Conservation (phyloP, 2,797 vertebrate species). For the Hydrocynus forskahlii region DNA sequence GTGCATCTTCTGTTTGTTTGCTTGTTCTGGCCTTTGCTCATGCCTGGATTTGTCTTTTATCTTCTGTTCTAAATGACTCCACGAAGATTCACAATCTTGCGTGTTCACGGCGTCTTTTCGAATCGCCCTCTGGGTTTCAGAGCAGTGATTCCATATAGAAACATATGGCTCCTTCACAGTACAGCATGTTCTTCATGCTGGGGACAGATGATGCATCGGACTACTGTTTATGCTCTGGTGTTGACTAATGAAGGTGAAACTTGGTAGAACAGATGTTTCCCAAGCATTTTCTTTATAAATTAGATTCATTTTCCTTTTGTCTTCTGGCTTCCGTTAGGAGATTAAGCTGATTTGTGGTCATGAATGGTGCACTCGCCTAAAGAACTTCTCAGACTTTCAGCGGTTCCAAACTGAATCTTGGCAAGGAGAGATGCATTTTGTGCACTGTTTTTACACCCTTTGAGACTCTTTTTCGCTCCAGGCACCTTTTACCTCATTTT, state of each 20-base stretch:
- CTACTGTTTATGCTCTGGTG: background rate
- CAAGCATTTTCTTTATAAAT: background rate
- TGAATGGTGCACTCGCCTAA: background rate
- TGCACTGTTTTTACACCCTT: background rate
- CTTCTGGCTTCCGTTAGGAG: background rate
- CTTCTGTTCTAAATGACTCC: background rate
- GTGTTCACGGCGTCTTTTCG: no score
- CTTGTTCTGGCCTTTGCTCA: background rate
- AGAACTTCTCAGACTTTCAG: background rate
- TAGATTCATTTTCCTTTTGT: background rate
- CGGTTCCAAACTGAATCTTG: background rate
- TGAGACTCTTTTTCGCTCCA: no score
- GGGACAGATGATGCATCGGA: background rate
- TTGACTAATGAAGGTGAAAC: background rate
- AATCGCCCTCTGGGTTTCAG: background rate
- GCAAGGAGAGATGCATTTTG: background rate
- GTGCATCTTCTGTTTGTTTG: slow-evolving; percentile 20
- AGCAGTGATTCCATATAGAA: background rate
- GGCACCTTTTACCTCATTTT: no score
- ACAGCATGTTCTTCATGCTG: background rate
- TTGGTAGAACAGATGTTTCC: background rate
- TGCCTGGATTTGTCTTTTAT: background rate
- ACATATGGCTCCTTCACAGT: background rate
- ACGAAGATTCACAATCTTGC: background rate
- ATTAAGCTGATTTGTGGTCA: background rate